phyloP scores from a whole-genome alignment of 53 echinoderm and acorn worm species.

The Astropecten irregularis region DNA sequence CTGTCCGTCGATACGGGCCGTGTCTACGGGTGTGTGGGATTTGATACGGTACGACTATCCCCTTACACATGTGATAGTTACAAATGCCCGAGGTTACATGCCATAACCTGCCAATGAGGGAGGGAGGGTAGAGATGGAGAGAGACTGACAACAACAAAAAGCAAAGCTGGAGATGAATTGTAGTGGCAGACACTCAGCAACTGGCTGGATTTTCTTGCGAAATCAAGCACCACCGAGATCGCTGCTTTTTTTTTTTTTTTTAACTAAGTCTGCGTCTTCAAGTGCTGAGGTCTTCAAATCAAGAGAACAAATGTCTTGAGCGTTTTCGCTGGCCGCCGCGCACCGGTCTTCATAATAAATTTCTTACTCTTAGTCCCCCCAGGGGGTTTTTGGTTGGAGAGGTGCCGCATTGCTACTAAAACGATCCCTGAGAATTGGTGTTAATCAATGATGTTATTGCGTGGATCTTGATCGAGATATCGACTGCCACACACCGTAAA shows the following conservation, averaged over 20 bases:
- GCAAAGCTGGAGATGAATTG: neutral
- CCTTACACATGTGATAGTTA: constrained; percentile 45
- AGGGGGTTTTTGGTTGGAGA: constrained; percentile 20
- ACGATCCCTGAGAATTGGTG: constrained; percentile 3
- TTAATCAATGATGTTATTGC: constrained; percentile 37
- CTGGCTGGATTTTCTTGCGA: constrained; percentile 47
- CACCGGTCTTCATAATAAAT: constrained; percentile 35
- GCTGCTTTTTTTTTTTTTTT: constrained; percentile 8
- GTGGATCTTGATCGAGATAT: neutral
- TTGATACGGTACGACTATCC: constrained; percentile 48
- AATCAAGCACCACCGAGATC: constrained; percentile 51
- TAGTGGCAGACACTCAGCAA: neutral
- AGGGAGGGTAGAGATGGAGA: too few relatives aligned
- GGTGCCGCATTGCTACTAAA: constrained; percentile 32
- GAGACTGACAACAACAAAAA: neutral
- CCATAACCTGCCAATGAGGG: constrained; percentile 10
- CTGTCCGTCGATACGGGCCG: constrained; percentile 26
- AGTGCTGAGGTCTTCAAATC: neutral
- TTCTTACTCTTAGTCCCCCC: too few relatives aligned
- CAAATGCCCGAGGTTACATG: constrained; percentile 19
- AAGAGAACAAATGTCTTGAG: constrained; percentile 1
- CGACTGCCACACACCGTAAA: too few relatives aligned
- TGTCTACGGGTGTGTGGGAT: constrained; percentile 38
- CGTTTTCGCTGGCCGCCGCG: neutral
- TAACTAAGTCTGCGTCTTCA: neutral